Evolutionary conservation across 2,113 vertebrate species (phyloP).

Genomic region (Cyprinodon brontotheroides): DNA sequence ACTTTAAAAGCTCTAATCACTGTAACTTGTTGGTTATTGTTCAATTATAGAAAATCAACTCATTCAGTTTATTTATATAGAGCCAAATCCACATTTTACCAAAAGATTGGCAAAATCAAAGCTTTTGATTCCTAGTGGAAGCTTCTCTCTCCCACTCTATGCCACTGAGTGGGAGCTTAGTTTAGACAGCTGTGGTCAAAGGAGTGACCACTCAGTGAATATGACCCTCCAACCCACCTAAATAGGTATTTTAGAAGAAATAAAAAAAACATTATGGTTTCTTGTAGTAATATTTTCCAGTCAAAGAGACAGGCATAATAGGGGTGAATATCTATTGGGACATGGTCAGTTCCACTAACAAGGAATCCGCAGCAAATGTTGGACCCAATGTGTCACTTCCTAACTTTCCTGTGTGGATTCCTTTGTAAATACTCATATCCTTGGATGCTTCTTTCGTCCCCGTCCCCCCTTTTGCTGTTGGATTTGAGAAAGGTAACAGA

Average conservation of each 20-base stretch:
- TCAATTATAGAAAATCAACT: neutral
- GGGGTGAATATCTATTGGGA: neutral
- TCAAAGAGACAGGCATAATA: neutral
- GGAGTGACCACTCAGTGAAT: neutral
- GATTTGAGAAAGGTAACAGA: neutral
- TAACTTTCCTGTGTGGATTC: neutral
- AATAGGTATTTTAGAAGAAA: neutral
- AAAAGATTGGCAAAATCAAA: neutral
- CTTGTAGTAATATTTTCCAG: neutral
- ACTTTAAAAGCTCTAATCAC: neutral
- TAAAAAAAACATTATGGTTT: neutral
- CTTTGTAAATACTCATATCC: neutral
- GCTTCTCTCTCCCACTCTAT: neutral
- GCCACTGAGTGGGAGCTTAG: neutral
- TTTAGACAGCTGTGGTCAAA: neutral
- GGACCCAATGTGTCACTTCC: neutral
- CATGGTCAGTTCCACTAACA: neutral
- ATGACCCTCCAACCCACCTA: neutral
- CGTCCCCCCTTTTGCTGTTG: neutral
- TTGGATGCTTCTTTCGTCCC: no score
- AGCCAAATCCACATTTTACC: no score
- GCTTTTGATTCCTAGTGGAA: neutral
- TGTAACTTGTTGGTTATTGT: neutral
- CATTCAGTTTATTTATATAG: no score
- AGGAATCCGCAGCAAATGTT: neutral